Percentiles rank a stretch among this genome's conserved stretches.
Conservation (phyloP, 2,113 vertebrate species). For the Sander vitreus region DNA sequence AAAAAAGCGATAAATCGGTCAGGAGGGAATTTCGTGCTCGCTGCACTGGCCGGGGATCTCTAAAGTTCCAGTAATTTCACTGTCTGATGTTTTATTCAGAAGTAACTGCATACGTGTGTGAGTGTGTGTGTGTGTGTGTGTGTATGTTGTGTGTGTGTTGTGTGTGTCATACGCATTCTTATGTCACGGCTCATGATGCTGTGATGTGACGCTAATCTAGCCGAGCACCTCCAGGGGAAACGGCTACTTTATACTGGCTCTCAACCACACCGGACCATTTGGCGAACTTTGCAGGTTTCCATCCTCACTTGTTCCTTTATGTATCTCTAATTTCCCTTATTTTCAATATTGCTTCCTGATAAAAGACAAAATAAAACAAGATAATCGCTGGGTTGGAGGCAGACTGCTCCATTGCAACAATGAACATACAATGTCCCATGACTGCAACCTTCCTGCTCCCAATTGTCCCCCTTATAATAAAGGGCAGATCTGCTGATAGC, state of each 20-base stretch:
- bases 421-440: not conserved
- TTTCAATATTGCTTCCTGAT: not conserved
- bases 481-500: not conserved
- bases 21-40: conserved; percentile 15
- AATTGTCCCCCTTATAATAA: not conserved
- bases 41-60: conserved; percentile 19
- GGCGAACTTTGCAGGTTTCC: conserved; percentile 54
- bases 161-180: conserved; percentile 55
- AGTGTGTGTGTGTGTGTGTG: not conserved
- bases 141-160: not conserved
- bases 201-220: conserved; percentile 72
- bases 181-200: conserved; percentile 72
- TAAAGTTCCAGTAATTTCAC: conserved; percentile 57
- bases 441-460: not conserved
- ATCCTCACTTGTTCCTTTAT: conserved; percentile 36
- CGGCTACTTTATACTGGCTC: conserved; percentile 62
- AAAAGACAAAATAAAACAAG: conserved; percentile 1
- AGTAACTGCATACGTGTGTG: too few relatives aligned
- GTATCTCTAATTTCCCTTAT: conserved; percentile 1
- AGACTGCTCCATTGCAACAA: not conserved
- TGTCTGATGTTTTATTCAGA: conserved; percentile 60
- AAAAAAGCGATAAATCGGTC: conserved; percentile 20
- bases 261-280: not conserved
- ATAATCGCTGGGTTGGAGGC: not conserved
- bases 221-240: conserved; percentile 64